Evolutionary conservation across 2,113 vertebrate species (phyloP).

Genomic region (Alligator sinensis): DNA sequence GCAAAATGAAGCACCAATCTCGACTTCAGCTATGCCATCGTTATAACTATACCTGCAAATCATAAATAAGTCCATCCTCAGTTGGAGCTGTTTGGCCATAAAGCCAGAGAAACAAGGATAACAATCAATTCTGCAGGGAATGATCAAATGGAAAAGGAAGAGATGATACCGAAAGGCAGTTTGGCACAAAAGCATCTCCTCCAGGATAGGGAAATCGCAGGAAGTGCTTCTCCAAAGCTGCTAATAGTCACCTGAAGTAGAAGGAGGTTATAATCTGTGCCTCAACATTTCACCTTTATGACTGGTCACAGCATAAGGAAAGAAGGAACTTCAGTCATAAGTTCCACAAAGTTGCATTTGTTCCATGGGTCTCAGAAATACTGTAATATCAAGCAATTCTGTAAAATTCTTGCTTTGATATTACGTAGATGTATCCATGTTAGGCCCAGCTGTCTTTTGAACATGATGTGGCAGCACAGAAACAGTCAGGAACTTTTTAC

Average conservation of each 20-base stretch:
- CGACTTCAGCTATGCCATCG: slow-evolving; percentile 27
- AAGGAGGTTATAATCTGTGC: no score
- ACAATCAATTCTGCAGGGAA: neutral
- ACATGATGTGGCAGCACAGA: neutral
- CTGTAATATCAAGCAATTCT: neutral
- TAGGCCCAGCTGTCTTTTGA: neutral
- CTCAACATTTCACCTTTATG: no score
- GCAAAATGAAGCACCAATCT: neutral
- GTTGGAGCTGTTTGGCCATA: neutral
- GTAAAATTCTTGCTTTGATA: neutral
- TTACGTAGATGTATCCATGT: neutral
- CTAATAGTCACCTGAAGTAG: no score
- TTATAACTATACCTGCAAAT: slow-evolving; percentile 26
- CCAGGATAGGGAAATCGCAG: neutral
- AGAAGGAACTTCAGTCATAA: neutral
- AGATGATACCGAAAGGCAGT: slow-evolving; percentile 30
- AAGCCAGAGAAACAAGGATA: neutral
- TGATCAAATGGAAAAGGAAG: neutral
- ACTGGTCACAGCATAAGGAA: neutral
- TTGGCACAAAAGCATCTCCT: neutral
- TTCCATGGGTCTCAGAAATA: neutral
- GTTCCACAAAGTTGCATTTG: neutral
- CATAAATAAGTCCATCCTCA: slow-evolving; percentile 47
- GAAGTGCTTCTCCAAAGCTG: neutral
- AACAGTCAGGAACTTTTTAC: neutral